Conservation (phyloP, 2,888 invertebrate genomes). For the Phorcus lineatus region DNA sequence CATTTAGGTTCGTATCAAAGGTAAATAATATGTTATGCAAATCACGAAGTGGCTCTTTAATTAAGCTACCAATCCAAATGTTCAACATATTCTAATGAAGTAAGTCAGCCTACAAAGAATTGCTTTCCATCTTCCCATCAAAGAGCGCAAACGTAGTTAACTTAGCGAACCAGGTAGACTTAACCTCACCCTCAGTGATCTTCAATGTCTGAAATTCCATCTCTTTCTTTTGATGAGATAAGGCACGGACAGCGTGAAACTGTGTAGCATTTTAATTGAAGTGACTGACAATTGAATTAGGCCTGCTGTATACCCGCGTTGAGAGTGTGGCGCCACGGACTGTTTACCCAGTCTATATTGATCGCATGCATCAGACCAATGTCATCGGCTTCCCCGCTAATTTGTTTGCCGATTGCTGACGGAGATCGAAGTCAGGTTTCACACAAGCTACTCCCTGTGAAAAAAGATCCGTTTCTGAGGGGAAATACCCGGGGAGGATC, state of each 20-base stretch:
- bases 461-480: not conserved
- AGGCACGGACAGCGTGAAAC: not conserved
- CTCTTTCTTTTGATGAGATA: not conserved
- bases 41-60: no score
- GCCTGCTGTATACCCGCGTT: not conserved
- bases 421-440: conserved; percentile 3
- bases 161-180: no score
- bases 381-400: not conserved
- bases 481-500: no score
- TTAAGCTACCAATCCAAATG: no score
- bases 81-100: no score
- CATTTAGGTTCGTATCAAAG: no score
- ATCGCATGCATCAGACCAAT: not conserved
- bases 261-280: not conserved
- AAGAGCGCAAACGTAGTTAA: no score
- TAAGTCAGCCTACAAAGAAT: no score
- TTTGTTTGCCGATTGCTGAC: not conserved
- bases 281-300: not conserved
- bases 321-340: not conserved
- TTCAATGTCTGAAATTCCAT: no score
- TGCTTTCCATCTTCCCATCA: no score
- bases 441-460: not conserved
- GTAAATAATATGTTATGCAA: no score
- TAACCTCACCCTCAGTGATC: no score
- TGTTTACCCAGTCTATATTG: not conserved